Percentiles rank a stretch among this genome's conserved stretches.
phyloP scores from a whole-genome alignment of 2,888 invertebrate genomes.

The Sphinx pinastri region DNA sequence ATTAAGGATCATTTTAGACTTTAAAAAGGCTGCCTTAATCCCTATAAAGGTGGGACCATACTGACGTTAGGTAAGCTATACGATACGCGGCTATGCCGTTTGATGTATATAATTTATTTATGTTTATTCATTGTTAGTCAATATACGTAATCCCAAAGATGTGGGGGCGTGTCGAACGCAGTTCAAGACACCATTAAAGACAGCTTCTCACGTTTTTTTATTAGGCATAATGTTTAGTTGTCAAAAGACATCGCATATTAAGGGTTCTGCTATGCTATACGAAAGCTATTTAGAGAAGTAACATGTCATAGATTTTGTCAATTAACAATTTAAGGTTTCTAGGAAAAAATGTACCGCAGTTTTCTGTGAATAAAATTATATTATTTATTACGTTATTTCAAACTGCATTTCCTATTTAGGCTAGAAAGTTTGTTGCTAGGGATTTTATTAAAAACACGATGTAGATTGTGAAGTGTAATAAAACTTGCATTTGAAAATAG shows the following conservation, averaged over 20 bases:
- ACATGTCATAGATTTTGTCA: too few relatives aligned
- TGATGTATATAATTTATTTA: constrained; percentile 12
- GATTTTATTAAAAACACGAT: too few relatives aligned
- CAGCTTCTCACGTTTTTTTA: neutral
- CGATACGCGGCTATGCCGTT: neutral
- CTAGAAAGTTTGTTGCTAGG: too few relatives aligned
- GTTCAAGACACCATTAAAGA: neutral
- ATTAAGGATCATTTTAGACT: neutral
- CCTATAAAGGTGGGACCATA: neutral
- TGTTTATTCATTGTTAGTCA: constrained; percentile 3
- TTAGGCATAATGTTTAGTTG: constrained; percentile 2
- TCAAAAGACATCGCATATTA: constrained; percentile 3
- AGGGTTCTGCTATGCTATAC: constrained; percentile 6
- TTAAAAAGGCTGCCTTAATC: neutral
- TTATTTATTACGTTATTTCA: too few relatives aligned
- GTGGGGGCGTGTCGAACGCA: neutral
- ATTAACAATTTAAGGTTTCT: too few relatives aligned
- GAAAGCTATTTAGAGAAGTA: neutral
- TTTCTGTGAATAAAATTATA: too few relatives aligned
- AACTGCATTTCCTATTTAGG: too few relatives aligned
- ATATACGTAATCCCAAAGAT: constrained; percentile 19
- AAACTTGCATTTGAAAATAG: neutral
- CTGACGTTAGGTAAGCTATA: constrained; percentile 20
- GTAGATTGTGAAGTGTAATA: too few relatives aligned
- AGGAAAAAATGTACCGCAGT: too few relatives aligned